These are phyloP conservation scores for Didymodactylos carnosus DNA, from an alignment of 2,888 invertebrate species.

Conservation along the genomic window DNA sequence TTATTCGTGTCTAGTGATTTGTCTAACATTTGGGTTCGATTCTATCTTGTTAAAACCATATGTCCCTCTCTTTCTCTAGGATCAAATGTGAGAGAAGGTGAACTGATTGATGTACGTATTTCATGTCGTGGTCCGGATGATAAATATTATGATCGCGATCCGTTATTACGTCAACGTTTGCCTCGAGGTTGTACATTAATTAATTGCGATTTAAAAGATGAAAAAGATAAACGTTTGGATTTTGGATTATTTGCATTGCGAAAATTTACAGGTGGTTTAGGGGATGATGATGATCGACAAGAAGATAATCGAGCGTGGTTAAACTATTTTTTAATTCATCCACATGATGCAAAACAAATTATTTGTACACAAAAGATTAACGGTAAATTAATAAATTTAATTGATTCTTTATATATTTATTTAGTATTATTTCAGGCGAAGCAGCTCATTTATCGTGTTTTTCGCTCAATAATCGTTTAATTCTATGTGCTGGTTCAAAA, in stretches of 20 bases:
- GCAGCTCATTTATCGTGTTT: slow-evolving; percentile 35
- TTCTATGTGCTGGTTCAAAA: slow-evolving; percentile 35
- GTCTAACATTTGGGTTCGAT: too few species aligned
- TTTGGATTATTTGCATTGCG: slow-evolving; percentile 32
- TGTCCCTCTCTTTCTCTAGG: neutral
- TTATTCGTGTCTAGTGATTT: too few species aligned
- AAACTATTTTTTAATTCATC: neutral
- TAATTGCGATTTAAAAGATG: neutral
- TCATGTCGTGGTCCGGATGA: slow-evolving; percentile 30
- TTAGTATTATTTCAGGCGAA: slow-evolving; percentile 26
- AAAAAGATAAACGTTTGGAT: neutral
- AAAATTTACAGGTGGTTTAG: slow-evolving; percentile 37
- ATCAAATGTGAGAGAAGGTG: neutral
- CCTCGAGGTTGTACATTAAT: slow-evolving; percentile 18
- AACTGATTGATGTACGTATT: slow-evolving; percentile 23
- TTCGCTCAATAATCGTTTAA: slow-evolving; percentile 23
- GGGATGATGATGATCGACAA: slow-evolving; percentile 36
- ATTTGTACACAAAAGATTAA: neutral
- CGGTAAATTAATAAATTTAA: neutral
- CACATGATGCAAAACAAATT: neutral
- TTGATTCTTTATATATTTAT: neutral
- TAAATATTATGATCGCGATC: slow-evolving; percentile 27
- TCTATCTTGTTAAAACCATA: too few species aligned
- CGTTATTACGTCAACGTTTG: slow-evolving; percentile 33
- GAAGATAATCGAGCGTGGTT: slow-evolving; percentile 19